Evolutionary conservation across 1,140 invertebrate genomes (phyloP).

Genomic region (Drosophila dunni): DNA sequence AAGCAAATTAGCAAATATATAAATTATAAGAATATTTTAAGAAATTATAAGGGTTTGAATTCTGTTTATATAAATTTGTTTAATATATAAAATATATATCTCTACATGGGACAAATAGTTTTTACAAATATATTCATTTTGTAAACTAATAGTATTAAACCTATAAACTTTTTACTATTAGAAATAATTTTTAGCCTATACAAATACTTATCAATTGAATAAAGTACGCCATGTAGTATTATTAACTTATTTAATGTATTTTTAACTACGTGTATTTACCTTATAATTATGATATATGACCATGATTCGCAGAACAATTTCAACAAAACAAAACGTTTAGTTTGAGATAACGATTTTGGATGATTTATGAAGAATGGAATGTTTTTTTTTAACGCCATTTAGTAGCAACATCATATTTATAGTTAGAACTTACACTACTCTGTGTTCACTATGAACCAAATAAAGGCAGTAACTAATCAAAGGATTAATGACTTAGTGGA

Average conservation of each 20-base stretch:
- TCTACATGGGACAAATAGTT: too few species aligned
- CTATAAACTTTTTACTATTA: too few species aligned
- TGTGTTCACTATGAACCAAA: slow-evolving; percentile 18
- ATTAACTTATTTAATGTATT: slow-evolving; percentile 43
- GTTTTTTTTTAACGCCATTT: slow-evolving; percentile 29
- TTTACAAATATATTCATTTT: too few species aligned
- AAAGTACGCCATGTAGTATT: not conserved
- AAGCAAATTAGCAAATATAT: too few species aligned
- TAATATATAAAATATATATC: too few species aligned
- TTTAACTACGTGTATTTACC: slow-evolving; percentile 45
- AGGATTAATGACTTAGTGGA: slow-evolving; percentile 58
- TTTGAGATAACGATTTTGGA: not conserved
- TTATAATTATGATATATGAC: not conserved
- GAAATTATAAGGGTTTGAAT: too few species aligned
- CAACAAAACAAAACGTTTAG: not conserved
- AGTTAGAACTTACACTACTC: not conserved
- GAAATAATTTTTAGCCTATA: too few species aligned
- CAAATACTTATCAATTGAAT: not conserved
- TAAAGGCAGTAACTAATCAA: slow-evolving; percentile 21
- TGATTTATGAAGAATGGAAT: slow-evolving; percentile 49
- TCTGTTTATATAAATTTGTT: too few species aligned
- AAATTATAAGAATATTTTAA: too few species aligned
- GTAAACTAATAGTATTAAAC: too few species aligned
- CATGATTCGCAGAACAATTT: slow-evolving; percentile 25
- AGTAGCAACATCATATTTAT: slow-evolving; percentile 31